These are phyloP conservation scores for Ophioderma brevispina DNA, from an alignment of 35 echinoderm and acorn worm genomes.

Conservation along the genomic window DNA sequence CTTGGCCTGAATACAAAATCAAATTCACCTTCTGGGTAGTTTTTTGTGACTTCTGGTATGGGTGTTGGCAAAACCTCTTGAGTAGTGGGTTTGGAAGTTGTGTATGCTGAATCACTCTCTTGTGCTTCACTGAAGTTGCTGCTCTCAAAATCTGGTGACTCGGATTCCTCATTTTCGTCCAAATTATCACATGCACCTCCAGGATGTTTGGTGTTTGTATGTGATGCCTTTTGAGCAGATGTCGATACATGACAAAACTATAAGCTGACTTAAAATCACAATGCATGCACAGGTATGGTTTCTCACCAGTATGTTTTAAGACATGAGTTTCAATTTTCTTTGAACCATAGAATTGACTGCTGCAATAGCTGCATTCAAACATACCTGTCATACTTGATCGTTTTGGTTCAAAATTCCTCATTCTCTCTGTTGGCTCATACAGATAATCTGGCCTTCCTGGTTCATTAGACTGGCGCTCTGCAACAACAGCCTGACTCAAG, in stretches of 20 bases:
- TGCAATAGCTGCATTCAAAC: not conserved
- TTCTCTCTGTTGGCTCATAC: not conserved
- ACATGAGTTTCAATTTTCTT: slow-evolving; percentile 1
- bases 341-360: not conserved
- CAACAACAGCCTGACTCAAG: not conserved
- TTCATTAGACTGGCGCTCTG: not conserved
- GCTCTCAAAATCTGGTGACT: not conserved
- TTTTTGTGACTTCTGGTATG: not conserved
- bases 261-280: not conserved
- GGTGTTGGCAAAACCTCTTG: not conserved
- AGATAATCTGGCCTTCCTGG: not conserved
- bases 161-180: not conserved
- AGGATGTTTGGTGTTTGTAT: not conserved
- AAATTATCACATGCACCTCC: not conserved
- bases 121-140: not conserved
- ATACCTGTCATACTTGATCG: not conserved
- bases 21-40: not conserved
- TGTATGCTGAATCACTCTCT: slow-evolving; percentile 9
- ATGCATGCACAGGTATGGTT: not conserved
- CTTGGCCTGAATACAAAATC: not conserved
- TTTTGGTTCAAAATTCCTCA: not conserved
- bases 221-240: not conserved
- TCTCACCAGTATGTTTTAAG: not conserved
- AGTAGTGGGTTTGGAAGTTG: not conserved
- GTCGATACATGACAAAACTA: slow-evolving; percentile 1